Base-by-base conservation (phyloP, 2,888 invertebrate species). In the Ormyrus thymus region DNA sequence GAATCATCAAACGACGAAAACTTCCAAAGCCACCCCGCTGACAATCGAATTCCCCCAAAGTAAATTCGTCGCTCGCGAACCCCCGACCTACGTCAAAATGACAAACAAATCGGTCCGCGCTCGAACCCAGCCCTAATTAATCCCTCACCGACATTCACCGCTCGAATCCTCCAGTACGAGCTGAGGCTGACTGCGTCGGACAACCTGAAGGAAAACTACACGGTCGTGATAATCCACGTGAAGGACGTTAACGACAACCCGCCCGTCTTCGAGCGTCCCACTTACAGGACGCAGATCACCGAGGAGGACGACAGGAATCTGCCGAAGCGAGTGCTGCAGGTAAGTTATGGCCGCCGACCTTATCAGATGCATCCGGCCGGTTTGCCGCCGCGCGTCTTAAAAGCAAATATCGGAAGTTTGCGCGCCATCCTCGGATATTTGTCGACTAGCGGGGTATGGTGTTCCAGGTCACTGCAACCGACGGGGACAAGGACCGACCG, bases 191-290 rank as follows among this genome's bases (percentile, higher is more conserved):
- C 98, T 80, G 97, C 97, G 74, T 97, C 98, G 82, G 97, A 97
- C 92, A 98, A 98, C 93, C 93, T 97, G 90, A 97, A 97, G 92
- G 98, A 98, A 91, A 98, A 98, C 93, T 97, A 96, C 92, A 98
- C 98, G 61, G 97, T 97, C 58, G 98, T 98, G 84, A 97, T 98
- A 88, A 98, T 98, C 88, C 97, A 97, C 91, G 97, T 98, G 86
- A 98, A 97, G 92, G 98, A 99, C 91, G 97, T 98, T 84, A 98
- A 98, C 91, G 98, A 99, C 93, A 98, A 98, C 92, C 97, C 98
- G 62, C 98, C 98, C 3, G 97, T 97, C 85, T 99, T 99, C 91
- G 97, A 97, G 91, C 92, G 97, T 84, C 97, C 97, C 72, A 97
- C 97, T 77, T 98, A 97, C 92, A 94, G 97, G 88, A 97, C 97